Base-by-base conservation (phyloP, 92 coral and sea anemone species). In the Desmophyllum pertusum region DNA sequence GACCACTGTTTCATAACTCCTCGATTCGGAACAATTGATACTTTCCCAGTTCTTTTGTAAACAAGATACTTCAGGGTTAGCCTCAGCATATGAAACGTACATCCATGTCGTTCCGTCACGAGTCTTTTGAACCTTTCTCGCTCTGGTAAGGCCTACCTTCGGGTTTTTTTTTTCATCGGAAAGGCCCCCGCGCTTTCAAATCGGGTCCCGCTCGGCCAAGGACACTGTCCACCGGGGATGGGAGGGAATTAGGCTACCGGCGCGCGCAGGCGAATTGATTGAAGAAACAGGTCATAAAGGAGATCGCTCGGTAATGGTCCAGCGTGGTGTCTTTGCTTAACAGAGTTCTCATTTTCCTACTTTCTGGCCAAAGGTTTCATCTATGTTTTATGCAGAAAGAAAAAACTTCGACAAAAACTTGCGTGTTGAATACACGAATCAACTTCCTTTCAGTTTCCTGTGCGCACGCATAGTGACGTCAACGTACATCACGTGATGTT, bases 81-180 rank as follows among this genome's bases (percentile, higher is more conserved):
- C 88, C 42, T 91, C 92, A 10, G 77, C 35, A 71, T 94, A n/a
- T 93, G 31, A 71, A 77, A 41, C 80, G 43, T 43, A 91, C 73
- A 64, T 94, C 95, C 95, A 91, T 94, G 64, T n/a, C 98, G 90
- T 39, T 85, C 86, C 10, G 95, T 90, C 98, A n/a, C n/a, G 95
- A 94, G 85, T 84, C n/a, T 88, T 71, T 91, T 94, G 36, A 94
- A 94, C 72, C 75, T 93, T 75, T 94, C 95, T 53, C 98, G 79
- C 73, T n/a, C 98, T 83, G 15, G 98, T 86, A 21, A 89, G 83
- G 23, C 98, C 95, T 40, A 92, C 98, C 41, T 84, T 84, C 1
- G 98, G 98, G 87, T 91, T n/a, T n/a, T n/a, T n/a, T n/a, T n/a
- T n/a, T n/a, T n/a, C n/a, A n/a, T 94, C 42, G 93, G 95, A 84